These are phyloP conservation scores for Syngnathus scovelli DNA, from an alignment of 2,113 vertebrate species.

Conservation along the genomic window DNA sequence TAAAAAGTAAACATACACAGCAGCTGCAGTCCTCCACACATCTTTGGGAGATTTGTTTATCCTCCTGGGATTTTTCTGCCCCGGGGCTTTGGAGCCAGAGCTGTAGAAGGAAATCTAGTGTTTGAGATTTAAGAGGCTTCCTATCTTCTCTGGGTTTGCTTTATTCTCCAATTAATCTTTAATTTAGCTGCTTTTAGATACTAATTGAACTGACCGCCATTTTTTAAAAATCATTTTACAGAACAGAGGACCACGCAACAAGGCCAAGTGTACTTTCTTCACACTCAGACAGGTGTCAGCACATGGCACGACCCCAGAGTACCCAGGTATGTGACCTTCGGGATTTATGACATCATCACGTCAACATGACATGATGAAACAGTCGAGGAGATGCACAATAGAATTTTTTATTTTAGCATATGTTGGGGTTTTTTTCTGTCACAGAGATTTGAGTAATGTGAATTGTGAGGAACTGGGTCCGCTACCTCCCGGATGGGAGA, in stretches of 20 bases:
- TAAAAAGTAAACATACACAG: conserved; percentile 26
- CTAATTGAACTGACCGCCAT: background rate
- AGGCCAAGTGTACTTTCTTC: conserved; percentile 93
- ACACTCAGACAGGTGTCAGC: conserved; percentile 94
- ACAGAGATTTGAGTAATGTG: conserved; percentile 98
- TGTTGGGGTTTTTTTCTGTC: conserved; percentile 2
- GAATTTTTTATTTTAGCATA: background rate
- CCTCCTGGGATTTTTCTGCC: conserved; percentile 32
- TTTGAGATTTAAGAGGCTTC: conserved; percentile 31
- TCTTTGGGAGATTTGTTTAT: conserved; percentile 46
- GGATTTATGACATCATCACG: background rate
- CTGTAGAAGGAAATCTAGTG: conserved; percentile 16
- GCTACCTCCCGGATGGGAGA: conserved; percentile 97
- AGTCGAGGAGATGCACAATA: background rate
- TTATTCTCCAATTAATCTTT: conserved; percentile 2
- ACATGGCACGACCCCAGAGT: conserved; percentile 94
- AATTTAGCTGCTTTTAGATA: background rate
- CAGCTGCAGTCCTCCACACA: conserved; percentile 23
- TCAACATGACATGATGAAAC: no score
- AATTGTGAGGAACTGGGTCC: conserved; percentile 98
- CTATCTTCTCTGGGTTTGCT: background rate
- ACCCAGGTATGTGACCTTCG: conserved; percentile 71
- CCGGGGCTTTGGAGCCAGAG: conserved; percentile 30
- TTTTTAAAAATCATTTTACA: conserved; percentile 49
- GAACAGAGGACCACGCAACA: conserved; percentile 95